phyloP scores from a whole-genome alignment of 2,797 vertebrate species.

The Carapus acus region DNA sequence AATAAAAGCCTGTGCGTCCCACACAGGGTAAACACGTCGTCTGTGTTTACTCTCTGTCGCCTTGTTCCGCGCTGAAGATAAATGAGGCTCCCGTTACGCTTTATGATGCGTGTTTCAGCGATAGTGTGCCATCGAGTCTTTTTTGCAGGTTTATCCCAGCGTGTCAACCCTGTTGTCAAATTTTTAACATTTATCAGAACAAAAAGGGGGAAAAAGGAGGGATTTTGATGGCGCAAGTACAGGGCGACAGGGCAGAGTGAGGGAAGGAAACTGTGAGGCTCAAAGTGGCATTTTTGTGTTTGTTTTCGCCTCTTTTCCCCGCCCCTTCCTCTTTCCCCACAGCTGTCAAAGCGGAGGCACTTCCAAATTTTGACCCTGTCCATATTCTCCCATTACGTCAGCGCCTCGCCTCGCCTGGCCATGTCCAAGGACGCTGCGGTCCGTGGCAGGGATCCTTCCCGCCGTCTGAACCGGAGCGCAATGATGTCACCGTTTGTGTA shows the following conservation, averaged over 20 bases:
- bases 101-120: neutral
- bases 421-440: slow-evolving; percentile 59
- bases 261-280: no score
- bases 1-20: neutral
- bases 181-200: no score
- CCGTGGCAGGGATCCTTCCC: slow-evolving; percentile 49
- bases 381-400: slow-evolving; percentile 63
- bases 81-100: neutral
- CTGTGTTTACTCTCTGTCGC: neutral
- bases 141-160: neutral
- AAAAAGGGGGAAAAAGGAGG: no score
- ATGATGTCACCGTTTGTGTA: slow-evolving; percentile 73
- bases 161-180: neutral
- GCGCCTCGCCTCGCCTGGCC: slow-evolving; percentile 48
- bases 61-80: neutral
- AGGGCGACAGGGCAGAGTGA: no score
- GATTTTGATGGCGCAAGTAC: no score
- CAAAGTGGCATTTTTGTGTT: no score
- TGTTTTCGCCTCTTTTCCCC: no score
- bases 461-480: slow-evolving; percentile 63
- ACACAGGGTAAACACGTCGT: slow-evolving; percentile 1
- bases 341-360: slow-evolving; percentile 41
- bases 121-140: neutral
- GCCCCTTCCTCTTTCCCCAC: no score
- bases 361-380: slow-evolving; percentile 52